Evolutionary conservation across 2,797 vertebrate genomes (phyloP), one percentile per base, ranked within the genome.

Genomic region (Galagoides demidoff): DNA sequence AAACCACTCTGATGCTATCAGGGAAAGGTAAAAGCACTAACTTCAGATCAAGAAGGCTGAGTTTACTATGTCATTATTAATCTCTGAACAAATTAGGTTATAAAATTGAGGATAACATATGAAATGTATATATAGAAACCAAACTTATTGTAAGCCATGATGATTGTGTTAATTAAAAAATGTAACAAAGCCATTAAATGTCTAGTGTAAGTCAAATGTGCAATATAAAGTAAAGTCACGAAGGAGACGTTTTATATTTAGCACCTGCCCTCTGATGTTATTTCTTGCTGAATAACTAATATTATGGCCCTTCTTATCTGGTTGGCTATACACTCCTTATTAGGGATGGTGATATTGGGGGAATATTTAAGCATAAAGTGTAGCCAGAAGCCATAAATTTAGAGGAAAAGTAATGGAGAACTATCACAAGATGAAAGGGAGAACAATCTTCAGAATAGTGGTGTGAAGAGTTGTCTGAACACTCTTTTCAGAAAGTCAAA

Each of bases 261-360:
- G 39, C 45, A 39, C 39, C 63, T 94, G 43, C 7, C 13, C 68
- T 27, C 71, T 6, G 61, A 27, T 84, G 8, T 16, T 61, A 79
- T 92, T 73, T 57, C 59, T 52, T 81, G 31, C 57, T 89, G 27
- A 89, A 61, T 96, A 81, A 81, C 52, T 84, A 39, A 49, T 87
- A 68, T 78, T 77, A 7, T 71, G 9, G 10, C 0, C 12, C 31
- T 74, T 74, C 13, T 92, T 85, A 68, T 14, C 52, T 3, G 43
- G 39, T 57, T 89, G 8, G 59, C 25, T 73, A 29, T 66, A 66
- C 84, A 66, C 74, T 89, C 31, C 5, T 64, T 85, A 71, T 68
- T 83, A 59, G 20, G 73, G 11, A 4, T 61, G 17, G n/a, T 86
- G 45, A 39, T 82, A 3, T 81, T 49, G 31, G 22, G 22, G n/a